These are phyloP conservation scores for Drosophila leontia DNA, from an alignment of 1,140 invertebrate genomes.

Conservation along the genomic window DNA sequence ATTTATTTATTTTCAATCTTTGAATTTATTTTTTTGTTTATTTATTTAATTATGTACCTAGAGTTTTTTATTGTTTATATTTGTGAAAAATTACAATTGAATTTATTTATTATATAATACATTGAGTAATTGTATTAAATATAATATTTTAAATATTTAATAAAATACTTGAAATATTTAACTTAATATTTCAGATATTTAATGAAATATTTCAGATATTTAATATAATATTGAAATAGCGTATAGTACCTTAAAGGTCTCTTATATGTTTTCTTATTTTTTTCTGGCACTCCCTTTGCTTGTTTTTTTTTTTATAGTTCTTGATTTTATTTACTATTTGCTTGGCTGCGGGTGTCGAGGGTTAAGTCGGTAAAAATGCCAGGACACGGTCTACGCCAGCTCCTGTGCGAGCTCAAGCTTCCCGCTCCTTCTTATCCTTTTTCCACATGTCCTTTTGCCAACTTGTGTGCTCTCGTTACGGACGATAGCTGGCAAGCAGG, in stretches of 20 bases:
- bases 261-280: slow-evolving; percentile 2
- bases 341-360: slow-evolving; percentile 33
- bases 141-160: too few relatives aligned
- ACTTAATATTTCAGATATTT: too few relatives aligned
- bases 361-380: slow-evolving; percentile 22
- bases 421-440: slow-evolving; percentile 1
- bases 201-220: too few relatives aligned
- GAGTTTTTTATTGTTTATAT: too few relatives aligned
- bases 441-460: slow-evolving; percentile 2
- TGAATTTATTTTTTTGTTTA: too few relatives aligned
- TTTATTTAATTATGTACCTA: too few relatives aligned
- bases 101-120: too few relatives aligned
- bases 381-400: slow-evolving; percentile 20
- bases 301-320: slow-evolving; percentile 61
- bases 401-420: background rate
- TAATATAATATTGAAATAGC: too few relatives aligned
- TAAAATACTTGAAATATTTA: too few relatives aligned
- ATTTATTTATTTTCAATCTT: background rate
- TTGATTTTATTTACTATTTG: slow-evolving; percentile 81
- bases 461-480: slow-evolving; percentile 23
- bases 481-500: slow-evolving; percentile 26
- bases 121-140: too few relatives aligned
- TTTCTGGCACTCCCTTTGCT: background rate
- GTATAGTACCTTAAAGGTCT: background rate
- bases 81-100: too few relatives aligned